phyloP scores from a whole-genome alignment of 2,888 invertebrate species.

The Dysmachus trigonus region DNA sequence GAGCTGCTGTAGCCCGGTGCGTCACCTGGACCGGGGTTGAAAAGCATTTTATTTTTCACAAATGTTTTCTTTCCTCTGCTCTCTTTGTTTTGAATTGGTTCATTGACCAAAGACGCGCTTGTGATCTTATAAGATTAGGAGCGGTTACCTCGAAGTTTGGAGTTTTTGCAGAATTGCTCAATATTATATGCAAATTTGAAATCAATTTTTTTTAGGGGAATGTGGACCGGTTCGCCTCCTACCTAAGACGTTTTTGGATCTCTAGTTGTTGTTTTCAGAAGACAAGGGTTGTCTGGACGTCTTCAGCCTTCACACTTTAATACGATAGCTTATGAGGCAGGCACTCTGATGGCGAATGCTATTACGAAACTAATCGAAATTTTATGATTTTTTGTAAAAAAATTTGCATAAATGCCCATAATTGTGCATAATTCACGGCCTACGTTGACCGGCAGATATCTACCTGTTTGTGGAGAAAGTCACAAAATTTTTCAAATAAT shows the following conservation, averaged over 20 bases:
- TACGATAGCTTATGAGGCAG: neutral
- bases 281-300: neutral
- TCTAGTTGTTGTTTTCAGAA: neutral
- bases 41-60: neutral
- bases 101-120: neutral
- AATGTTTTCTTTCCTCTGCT: neutral
- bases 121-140: neutral
- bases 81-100: neutral
- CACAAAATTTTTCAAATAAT: neutral
- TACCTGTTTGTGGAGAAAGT: neutral
- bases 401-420: neutral
- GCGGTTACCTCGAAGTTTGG: neutral
- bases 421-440: neutral
- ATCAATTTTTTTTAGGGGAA: slow-evolving; percentile 4
- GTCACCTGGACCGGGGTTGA: neutral
- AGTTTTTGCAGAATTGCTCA: neutral
- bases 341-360: neutral
- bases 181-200: neutral
- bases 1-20: neutral
- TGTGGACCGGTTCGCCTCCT: neutral
- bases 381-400: neutral
- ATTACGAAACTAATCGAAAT: neutral
- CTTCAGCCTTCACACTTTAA: neutral
- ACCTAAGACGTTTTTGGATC: neutral
- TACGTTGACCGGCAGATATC: neutral